Evolutionary conservation across 2,797 vertebrate species (phyloP), one percentile per base, ranked within the genome.

Genomic region (Trachops cirrhosus): DNA sequence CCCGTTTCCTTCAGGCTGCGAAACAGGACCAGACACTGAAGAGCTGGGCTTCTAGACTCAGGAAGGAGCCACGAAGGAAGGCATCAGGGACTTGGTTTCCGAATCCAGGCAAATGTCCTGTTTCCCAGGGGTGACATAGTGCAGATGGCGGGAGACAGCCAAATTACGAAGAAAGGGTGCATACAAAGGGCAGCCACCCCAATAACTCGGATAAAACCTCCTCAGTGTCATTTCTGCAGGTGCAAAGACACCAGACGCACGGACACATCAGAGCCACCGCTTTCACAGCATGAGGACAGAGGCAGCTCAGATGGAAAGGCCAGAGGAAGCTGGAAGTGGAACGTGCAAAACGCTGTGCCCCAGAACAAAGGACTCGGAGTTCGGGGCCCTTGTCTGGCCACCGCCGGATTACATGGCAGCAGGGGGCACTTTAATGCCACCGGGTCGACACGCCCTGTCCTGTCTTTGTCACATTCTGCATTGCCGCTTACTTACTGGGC

Each of bases 11-110:
- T 32, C 19, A 16, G 34, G 16, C 34, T 80, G 70, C 14, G 9
- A 29, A 50, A 41, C 14, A 39, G 15, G 6, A 37, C 84, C 70
- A 32, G 16, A 39, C 19, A 62, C 24, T 26, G 2, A n/a, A 75
- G 32, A 91, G 80, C 14, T 59, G 83, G 84, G 14, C 93, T 96
- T 89, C 80, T 39, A 96, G 93, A 77, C 94, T 96, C 95, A 41
- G 96, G 92, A 97, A 79, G 48, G 4, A 57, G 46, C 41, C 12
- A 46, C 26, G 44, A 59, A 4, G 46, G 89, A 29, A 94, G 85
- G 92, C 77, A 92, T 52, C 3, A 50, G 90, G 95, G 96, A 67
- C 78, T 95, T 70, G 87, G 83, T 84, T 16, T 48, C 2, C 54
- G 24, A 71, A 82, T 68, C 79, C 71, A 57, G 97, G 85, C 75